Evolutionary conservation across 2,888 invertebrate species (phyloP), one percentile per base, ranked within the genome.

Genomic region (Sesamia inferens): DNA sequence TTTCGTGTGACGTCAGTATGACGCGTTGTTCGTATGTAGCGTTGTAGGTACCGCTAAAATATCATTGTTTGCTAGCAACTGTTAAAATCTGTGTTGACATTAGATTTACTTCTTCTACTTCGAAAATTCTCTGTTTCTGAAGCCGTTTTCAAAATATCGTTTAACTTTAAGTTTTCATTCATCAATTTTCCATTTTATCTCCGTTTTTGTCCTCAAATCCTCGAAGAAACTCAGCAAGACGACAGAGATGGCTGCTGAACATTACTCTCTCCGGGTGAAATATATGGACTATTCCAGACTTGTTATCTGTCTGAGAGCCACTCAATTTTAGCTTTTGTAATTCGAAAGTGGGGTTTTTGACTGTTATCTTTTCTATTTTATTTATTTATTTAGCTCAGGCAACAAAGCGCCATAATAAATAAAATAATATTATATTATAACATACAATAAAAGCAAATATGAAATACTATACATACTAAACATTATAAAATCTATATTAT

Each of bases 181-280:
- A 44, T 44, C 3, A 63, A 48, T 55, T 13, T 22, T 63, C 22
- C 22, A 67, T 69, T 69, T 64, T 42, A 63, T 39, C 48, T 7
- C 8, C 16, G 10, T 54, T 62, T 54, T 48, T 24, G 16, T 24
- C 16, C 19, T 39, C 10, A 7, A 78, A 63, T 67, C 51, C 63
- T 62, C 8, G 3, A 14, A 58, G 14, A 51, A 58, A 62, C 57
- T 48, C n/a, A 57, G 57, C 72, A 39, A 79, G 62, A 59, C 55
- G 73, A 55, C 76, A 71, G 67, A 73, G 83, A 82, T 76, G 68
- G 22, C 65, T 16, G 31, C 62, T 8, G 13, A 31, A 63, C 79
- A 79, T 83, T 73, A 67, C 70, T 79, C 72, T 70, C 62, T 31
- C 64, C 61, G 42, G 24, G 68, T 83, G 76, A 83, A 54, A 75